Conservation (phyloP, 2,113 vertebrate species). For the Coptodon bakossiorum region DNA sequence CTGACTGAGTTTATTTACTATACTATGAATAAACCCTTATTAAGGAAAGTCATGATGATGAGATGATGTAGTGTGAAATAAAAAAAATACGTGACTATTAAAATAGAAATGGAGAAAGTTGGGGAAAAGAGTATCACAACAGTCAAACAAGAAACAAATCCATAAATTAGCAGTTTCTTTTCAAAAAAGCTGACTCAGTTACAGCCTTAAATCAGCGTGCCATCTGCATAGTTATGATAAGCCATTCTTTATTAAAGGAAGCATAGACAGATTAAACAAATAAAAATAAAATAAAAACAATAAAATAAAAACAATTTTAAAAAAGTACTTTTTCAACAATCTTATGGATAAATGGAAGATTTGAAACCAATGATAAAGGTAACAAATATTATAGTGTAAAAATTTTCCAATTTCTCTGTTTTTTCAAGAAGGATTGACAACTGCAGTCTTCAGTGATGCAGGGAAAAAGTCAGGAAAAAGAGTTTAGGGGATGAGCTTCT, state of each 20-base stretch:
- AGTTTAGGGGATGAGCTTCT: not conserved
- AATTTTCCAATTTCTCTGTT: not conserved
- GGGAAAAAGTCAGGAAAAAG: not conserved
- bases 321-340: not conserved
- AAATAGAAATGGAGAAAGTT: not conserved
- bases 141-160: not conserved
- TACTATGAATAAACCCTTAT: not conserved
- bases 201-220: not conserved
- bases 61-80: not conserved
- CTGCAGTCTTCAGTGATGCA: not conserved
- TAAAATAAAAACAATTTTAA: too few species aligned
- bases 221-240: not conserved
- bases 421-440: not conserved
- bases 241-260: not conserved
- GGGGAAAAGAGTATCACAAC: too few species aligned
- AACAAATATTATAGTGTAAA: not conserved
- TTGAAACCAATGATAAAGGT: not conserved
- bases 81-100: not conserved
- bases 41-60: not conserved
- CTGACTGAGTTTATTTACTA: not conserved
- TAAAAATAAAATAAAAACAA: not conserved
- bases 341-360: not conserved
- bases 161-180: not conserved
- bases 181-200: not conserved
- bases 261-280: not conserved